Percentiles rank a stretch among this genome's conserved stretches.
phyloP scores from a whole-genome alignment of 2,888 invertebrate genomes.

The Acrobasis repandana region DNA sequence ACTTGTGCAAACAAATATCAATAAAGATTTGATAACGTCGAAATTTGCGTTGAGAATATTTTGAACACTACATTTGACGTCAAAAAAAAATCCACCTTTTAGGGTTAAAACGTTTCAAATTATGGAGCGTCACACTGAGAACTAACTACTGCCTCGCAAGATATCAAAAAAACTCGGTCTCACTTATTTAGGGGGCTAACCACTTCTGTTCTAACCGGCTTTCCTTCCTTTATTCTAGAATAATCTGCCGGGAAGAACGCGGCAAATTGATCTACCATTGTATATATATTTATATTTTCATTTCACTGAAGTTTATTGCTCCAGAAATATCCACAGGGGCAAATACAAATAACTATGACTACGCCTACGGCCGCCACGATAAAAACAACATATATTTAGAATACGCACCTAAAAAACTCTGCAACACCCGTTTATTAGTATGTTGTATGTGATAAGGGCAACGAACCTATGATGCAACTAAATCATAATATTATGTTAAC shows the following conservation, averaged over 20 bases:
- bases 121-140: no score
- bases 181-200: no score
- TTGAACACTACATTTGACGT: background rate
- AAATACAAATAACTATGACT: background rate
- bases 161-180: no score
- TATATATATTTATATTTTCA: no score
- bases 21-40: background rate
- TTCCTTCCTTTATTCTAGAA: no score
- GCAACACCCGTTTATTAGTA: background rate
- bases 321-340: background rate
- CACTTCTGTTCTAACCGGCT: no score
- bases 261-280: background rate
- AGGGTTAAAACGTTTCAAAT: no score
- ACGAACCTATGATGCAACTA: background rate
- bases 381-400: slow-evolving; percentile 12
- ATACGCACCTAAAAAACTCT: background rate
- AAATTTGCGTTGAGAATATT: background rate
- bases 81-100: background rate
- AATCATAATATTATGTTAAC: slow-evolving; percentile 5
- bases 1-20: slow-evolving; percentile 4
- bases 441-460: background rate
- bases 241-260: no score
- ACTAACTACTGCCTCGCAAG: no score
- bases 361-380: background rate
- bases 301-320: background rate